phyloP scores from a whole-genome alignment of 2,797 vertebrate species.

The Chiloscyllium punctatum region DNA sequence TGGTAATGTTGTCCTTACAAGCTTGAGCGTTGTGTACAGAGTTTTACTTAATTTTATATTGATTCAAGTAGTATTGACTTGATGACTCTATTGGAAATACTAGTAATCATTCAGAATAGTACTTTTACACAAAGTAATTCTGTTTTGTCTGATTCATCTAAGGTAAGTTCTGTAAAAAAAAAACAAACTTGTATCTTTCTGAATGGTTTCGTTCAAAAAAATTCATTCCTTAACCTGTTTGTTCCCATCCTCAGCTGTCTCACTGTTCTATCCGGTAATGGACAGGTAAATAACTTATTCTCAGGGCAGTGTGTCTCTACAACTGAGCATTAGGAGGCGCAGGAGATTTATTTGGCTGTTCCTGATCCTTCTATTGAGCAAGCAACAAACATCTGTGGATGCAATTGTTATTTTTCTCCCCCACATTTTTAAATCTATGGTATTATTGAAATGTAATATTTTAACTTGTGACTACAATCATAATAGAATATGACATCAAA shows the following conservation, averaged over 20 bases:
- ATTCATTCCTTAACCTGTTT: not conserved
- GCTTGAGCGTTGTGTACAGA: not conserved
- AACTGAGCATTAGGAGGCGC: not conserved
- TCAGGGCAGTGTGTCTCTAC: not conserved
- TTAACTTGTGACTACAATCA: not conserved
- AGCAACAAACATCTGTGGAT: not conserved
- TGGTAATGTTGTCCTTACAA: not conserved
- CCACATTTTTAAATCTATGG: not conserved
- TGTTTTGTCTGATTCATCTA: too few species aligned
- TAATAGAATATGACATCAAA: not conserved
- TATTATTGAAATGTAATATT: not conserved
- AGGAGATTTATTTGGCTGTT: not conserved
- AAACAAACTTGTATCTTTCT: not conserved
- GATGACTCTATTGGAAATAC: not conserved
- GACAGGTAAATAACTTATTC: not conserved
- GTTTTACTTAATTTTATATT: not conserved
- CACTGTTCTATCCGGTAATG: not conserved
- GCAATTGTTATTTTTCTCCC: not conserved
- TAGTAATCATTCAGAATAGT: not conserved
- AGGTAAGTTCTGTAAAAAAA: not conserved
- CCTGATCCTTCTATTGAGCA: not conserved
- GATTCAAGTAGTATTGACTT: not conserved
- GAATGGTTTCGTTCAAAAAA: not conserved
- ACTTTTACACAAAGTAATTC: not conserved
- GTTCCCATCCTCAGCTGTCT: not conserved